These are phyloP conservation scores for Hydraecia micacea DNA, from an alignment of 2,888 invertebrate genomes.

Conservation along the genomic window DNA sequence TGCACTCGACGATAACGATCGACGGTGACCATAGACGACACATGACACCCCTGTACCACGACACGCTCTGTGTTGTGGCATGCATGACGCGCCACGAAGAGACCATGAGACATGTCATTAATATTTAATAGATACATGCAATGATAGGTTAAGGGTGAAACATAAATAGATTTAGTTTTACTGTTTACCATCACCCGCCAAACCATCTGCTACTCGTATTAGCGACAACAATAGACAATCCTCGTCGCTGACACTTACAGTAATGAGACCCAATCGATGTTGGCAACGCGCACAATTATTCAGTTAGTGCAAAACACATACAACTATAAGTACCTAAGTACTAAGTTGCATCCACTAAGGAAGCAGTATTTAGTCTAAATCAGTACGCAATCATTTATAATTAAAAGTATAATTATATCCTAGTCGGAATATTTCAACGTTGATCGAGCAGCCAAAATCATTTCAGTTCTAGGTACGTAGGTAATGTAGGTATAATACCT, in stretches of 20 bases:
- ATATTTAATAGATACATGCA: slow-evolving; percentile 36
- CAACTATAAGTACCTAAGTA: too few relatives aligned
- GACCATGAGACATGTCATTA: slow-evolving; percentile 24
- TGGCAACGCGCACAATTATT: slow-evolving; percentile 24
- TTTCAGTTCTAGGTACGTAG: slow-evolving; percentile 1
- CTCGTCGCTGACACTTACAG: slow-evolving; percentile 15
- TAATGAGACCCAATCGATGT: slow-evolving; percentile 31
- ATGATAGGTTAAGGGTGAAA: slow-evolving; percentile 50
- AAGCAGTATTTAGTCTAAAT: slow-evolving; percentile 18
- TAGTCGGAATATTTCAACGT: slow-evolving; percentile 18
- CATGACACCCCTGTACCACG: slow-evolving; percentile 40
- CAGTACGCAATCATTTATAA: slow-evolving; percentile 12
- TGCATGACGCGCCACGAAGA: slow-evolving; percentile 1
- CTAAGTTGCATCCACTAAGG: slow-evolving; percentile 9
- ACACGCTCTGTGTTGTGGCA: slow-evolving; percentile 2
- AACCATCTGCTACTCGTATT: slow-evolving; percentile 38
- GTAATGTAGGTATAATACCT: background rate
- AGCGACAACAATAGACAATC: slow-evolving; percentile 45
- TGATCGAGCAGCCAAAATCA: slow-evolving; percentile 40
- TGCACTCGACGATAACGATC: slow-evolving; percentile 72
- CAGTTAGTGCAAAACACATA: slow-evolving; percentile 1
- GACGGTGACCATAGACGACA: slow-evolving; percentile 63
- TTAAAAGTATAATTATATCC: slow-evolving; percentile 31
- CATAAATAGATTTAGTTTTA: slow-evolving; percentile 48
- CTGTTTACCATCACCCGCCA: slow-evolving; percentile 40